Base-by-base conservation (phyloP, 2,888 invertebrate genomes). In the Catocala sponsa region DNA sequence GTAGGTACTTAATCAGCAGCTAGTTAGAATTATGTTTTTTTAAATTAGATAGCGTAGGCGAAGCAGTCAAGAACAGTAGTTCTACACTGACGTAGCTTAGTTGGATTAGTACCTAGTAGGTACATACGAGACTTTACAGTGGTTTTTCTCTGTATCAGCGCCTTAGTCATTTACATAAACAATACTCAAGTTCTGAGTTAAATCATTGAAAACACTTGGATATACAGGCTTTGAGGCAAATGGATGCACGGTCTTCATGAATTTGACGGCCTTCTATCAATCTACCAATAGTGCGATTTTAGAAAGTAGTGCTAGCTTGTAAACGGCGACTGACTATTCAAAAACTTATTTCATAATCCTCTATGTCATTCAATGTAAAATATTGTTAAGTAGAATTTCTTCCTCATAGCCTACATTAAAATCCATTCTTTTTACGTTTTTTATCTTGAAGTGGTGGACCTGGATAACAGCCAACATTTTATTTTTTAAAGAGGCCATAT, bases 401-500 rank as follows among this genome's bases (percentile, higher is more conserved):
- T 6, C 35, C 35, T 25, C 25, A 25, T 25, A 38, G 6, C 35
- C 35, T 9, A 38, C 35, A 38, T 38, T 38, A 2, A 38, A 7
- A 38, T 7, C 35, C 6, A 38, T 38, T 48, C n/a, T 48, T 33
- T 33, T 48, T 10, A 25, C 25, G 48, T 9, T 2, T 48, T 25
- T 48, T 48, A 33, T 32, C n/a, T 48, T 32, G 48, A 5, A n/a
- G 11, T n/a, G 43, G 11, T 33, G 51, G 15, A 11, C 10, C 32
- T 48, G 41, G 41, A 50, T 44, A 15, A 51, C 9, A n/a, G 44
- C n/a, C 25, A 47, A 41, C 11, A 54, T 48, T 33, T 47, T 7
- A 47, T 10, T 47, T 47, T 47, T 47, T 9, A 46, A 33, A 48
- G 32, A 33, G 33, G 48, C 48, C 12, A 48, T 25, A 33, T 12